phyloP scores from a whole-genome alignment of 2,888 invertebrate genomes.

The Pristionchus maxplancki region DNA sequence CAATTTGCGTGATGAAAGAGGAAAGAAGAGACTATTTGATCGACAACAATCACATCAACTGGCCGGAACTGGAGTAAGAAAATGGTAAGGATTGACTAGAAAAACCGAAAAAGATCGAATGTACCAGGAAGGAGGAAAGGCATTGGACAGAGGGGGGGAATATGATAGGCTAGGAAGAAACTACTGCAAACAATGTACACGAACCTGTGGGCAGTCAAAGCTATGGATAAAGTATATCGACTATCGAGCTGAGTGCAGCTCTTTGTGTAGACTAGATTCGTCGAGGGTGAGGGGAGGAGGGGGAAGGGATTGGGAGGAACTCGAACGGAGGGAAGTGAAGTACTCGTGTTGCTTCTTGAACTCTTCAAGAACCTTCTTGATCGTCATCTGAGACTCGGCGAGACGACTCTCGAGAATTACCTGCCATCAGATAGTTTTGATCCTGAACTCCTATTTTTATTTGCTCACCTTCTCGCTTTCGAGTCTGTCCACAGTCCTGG shows the following conservation, averaged over 20 bases:
- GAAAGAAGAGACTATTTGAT: slow-evolving; percentile 10
- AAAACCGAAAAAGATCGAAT: slow-evolving; percentile 44
- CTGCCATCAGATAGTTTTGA: not conserved
- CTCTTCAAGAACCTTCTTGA: slow-evolving; percentile 58
- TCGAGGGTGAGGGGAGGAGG: slow-evolving; percentile 41
- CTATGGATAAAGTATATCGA: not conserved
- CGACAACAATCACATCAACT: not conserved
- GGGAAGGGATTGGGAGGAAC: slow-evolving; percentile 48
- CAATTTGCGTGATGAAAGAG: slow-evolving; percentile 17
- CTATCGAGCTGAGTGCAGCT: slow-evolving; percentile 43
- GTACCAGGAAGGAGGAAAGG: slow-evolving; percentile 41
- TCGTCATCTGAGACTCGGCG: slow-evolving; percentile 55
- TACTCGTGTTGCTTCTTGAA: slow-evolving; percentile 54
- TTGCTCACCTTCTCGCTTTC: slow-evolving; percentile 56
- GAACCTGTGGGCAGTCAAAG: not conserved
- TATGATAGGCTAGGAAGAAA: not conserved
- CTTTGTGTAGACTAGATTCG: slow-evolving; percentile 23
- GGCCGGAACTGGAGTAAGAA: not conserved
- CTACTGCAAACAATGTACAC: slow-evolving; percentile 43
- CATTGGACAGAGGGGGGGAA: slow-evolving; percentile 17
- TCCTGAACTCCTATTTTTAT: not conserved
- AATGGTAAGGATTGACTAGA: slow-evolving; percentile 41
- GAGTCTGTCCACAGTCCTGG: slow-evolving; percentile 54
- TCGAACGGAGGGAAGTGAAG: not conserved
- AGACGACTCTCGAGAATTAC: slow-evolving; percentile 56